These are phyloP conservation scores for Euschistus heros DNA, from an alignment of 1,140 invertebrate genomes.

Conservation along the genomic window DNA sequence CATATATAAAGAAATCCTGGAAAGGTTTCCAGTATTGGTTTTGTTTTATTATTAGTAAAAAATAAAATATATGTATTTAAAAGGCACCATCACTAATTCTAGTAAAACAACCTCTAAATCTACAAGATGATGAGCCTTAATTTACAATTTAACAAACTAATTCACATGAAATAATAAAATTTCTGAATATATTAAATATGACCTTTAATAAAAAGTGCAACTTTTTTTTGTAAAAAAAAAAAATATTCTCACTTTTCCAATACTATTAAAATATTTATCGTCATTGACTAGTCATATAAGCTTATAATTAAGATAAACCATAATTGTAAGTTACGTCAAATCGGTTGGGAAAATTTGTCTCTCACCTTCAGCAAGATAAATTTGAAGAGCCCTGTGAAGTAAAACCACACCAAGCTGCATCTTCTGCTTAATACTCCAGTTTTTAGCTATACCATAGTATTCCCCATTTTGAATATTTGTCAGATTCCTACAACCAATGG, in stretches of 20 bases:
- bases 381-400: conserved; percentile 72
- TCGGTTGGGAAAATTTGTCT: conserved; percentile 59
- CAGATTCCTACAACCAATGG: conserved; percentile 62
- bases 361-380: conserved; percentile 79
- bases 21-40: too few relatives aligned
- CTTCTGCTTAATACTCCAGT: conserved; percentile 59
- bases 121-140: background rate
- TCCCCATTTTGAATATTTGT: conserved; percentile 74
- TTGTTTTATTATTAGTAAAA: too few relatives aligned
- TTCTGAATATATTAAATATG: too few relatives aligned
- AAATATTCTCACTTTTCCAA: too few relatives aligned
- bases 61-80: background rate
- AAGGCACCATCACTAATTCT: background rate
- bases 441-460: conserved; percentile 67
- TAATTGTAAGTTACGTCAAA: conserved; percentile 22
- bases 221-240: too few relatives aligned
- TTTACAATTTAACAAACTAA: too few relatives aligned
- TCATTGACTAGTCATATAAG: too few relatives aligned
- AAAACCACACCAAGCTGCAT: conserved; percentile 66
- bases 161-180: too few relatives aligned
- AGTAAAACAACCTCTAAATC: background rate
- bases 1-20: too few relatives aligned
- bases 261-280: too few relatives aligned
- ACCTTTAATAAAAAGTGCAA: too few relatives aligned
- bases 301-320: too few relatives aligned